phyloP scores from a whole-genome alignment of 2,888 invertebrate species.

The Acanthosepion lycidas region DNA sequence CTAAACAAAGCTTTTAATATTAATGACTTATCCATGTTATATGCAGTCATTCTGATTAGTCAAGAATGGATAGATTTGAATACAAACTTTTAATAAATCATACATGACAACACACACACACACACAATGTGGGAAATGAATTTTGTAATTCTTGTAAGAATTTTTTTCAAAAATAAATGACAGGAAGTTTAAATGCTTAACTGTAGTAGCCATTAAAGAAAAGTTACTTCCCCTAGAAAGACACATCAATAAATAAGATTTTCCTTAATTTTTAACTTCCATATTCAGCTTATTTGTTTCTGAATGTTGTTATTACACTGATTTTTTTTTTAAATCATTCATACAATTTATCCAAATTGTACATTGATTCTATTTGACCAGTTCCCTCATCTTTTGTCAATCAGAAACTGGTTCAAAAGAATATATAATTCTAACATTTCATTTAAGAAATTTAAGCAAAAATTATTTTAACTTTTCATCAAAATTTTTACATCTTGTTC shows the following conservation, averaged over 20 bases:
- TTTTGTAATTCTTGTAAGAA: no score
- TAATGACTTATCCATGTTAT: no score
- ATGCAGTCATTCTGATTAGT: no score
- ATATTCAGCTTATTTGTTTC: neutral
- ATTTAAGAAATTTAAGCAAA: neutral
- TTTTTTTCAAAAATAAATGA: neutral
- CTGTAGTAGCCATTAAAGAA: neutral
- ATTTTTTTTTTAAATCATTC: no score
- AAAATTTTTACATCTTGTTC: neutral
- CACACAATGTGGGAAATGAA: no score
- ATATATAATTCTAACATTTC: neutral
- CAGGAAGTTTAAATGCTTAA: neutral
- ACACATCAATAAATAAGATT: neutral
- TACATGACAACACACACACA: no score
- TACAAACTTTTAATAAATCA: neutral
- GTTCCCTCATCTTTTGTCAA: neutral
- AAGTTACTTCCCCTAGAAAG: neutral
- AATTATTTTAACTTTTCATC: neutral
- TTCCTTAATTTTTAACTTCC: no score
- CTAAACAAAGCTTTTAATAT: no score
- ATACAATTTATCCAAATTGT: neutral
- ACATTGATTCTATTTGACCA: neutral
- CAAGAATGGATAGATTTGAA: neutral
- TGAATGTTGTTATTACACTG: neutral
- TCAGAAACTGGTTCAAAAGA: no score